A percentile compares a stretch with the other conserved stretches of the same genome.
phyloP scores from a whole-genome alignment of 64 coral and sea anemone genomes.

The Exaiptasia diaphana region DNA sequence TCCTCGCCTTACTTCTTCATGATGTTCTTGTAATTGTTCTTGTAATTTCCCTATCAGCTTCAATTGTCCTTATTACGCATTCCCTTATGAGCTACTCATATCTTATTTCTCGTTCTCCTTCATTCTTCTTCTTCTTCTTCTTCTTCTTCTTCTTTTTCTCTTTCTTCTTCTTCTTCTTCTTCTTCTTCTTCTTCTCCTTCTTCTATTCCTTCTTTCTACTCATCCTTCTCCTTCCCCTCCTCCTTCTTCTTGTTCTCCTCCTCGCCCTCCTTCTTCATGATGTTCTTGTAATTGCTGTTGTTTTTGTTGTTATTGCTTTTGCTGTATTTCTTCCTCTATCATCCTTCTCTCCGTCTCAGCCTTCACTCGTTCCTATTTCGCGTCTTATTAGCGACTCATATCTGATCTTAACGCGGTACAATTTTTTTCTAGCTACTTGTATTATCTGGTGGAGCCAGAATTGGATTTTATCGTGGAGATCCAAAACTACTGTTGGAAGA shows the following conservation, averaged over 20 bases:
- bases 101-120: background rate
- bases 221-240: background rate
- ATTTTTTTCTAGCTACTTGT: slow-evolving; percentile 12
- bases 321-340: background rate
- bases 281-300: too few relatives aligned
- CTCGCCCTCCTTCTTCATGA: background rate
- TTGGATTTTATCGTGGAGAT: slow-evolving; percentile 82
- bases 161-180: background rate
- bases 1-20: background rate
- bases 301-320: too few relatives aligned
- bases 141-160: background rate
- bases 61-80: background rate
- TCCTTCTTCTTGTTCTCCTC: background rate
- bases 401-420: too few relatives aligned
- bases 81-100: too few relatives aligned
- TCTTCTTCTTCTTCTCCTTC: background rate
- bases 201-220: background rate
- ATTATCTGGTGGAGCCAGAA: slow-evolving; percentile 40
- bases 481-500: slow-evolving; percentile 76
- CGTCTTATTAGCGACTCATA: too few relatives aligned
- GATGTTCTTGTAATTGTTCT: too few relatives aligned
- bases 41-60: too few relatives aligned
- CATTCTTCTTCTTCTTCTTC: background rate
- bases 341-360: background rate
- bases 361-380: background rate